Percentiles rank a stretch among this genome's conserved stretches.
Evolutionary conservation across 2,797 vertebrate genomes (phyloP).

Genomic region (Coccyzus lansbergi): DNA sequence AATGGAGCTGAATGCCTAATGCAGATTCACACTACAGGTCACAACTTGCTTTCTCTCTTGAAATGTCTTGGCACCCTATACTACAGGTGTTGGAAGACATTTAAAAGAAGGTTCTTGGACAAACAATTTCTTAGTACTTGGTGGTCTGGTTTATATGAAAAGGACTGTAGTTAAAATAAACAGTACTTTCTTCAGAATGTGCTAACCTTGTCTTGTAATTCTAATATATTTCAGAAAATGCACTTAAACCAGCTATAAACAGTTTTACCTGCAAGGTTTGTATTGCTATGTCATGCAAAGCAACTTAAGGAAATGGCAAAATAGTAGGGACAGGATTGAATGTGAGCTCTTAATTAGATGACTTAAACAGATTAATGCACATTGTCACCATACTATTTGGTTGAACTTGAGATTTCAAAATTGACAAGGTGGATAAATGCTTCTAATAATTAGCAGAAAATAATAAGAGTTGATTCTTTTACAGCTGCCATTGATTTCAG

Average conservation of each 20-base stretch:
- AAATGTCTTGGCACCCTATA: conserved; percentile 67
- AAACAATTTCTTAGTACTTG: conserved; percentile 58
- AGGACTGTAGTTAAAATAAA: conserved; percentile 19
- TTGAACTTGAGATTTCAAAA: background rate
- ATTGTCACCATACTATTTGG: background rate
- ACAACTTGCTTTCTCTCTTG: conserved; percentile 55
- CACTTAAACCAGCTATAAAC: conserved; percentile 60
- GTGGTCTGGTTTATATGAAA: background rate
- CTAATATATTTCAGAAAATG: conserved; percentile 62
- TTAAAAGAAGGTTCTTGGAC: conserved; percentile 9
- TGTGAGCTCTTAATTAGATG: background rate
- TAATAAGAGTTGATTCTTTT: conserved; percentile 30
- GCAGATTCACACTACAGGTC: conserved; percentile 83
- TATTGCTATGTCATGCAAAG: conserved; percentile 25
- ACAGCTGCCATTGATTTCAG: conserved; percentile 47
- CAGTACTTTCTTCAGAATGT: conserved; percentile 75
- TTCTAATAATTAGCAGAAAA: background rate
- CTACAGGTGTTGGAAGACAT: conserved; percentile 23
- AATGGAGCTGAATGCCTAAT: conserved; percentile 66
- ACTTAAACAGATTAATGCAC: background rate
- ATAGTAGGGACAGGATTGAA: background rate
- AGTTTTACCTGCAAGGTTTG: conserved; percentile 56
- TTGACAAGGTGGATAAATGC: background rate
- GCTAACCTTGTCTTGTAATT: conserved; percentile 86
- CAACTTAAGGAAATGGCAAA: background rate